Base-by-base conservation (phyloP, 2,797 vertebrate species). In the Balearica regulorum region DNA sequence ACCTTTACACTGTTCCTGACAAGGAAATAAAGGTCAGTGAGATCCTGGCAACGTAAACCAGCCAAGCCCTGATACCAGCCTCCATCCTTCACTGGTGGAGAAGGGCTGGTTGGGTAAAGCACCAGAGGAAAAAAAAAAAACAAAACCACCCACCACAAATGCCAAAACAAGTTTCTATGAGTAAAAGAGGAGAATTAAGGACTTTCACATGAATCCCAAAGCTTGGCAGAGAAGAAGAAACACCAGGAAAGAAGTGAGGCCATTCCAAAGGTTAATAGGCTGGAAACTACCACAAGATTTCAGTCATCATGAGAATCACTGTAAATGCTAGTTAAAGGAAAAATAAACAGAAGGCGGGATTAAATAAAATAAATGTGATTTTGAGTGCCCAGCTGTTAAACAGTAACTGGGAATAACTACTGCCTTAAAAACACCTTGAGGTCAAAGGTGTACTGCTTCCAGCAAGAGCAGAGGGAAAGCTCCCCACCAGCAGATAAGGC, bases 341-440 rank as follows among this genome's bases (percentile, higher is more conserved):
- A 91, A 90, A 64, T 12, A 79, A 90, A 90, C 66, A 90, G 82
- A 85, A 79, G 22, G 35, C 15, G 14, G 75, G 61, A 95, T 83
- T 81, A 83, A 83, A 85, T 68, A 46, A 86, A 95, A 89, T 62
- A 77, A 84, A 94, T 55, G 65, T 25, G 53, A 95, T 81, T 95
- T 83, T 58, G 90, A 96, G 69, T 48, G 79, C 44, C 46, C 71
- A 48, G 76, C n/a, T 70, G 91, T 97, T 97, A 97, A 96, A 97
- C 11, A 95, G 78, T 94, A 94, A 96, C 96, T 64, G 86, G 44
- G 66, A 58, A 35, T 65, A 93, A 58, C 35, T 78, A 72, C 65
- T 81, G 57, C 81, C 81, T 94, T 79, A 78, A 43, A 92, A 96
- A 94, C 89, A 60, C 83, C 87, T 61, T 29, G 78, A 86, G 94